phyloP scores from a whole-genome alignment of 2,888 invertebrate genomes.

The Stegana nigrithorax region DNA sequence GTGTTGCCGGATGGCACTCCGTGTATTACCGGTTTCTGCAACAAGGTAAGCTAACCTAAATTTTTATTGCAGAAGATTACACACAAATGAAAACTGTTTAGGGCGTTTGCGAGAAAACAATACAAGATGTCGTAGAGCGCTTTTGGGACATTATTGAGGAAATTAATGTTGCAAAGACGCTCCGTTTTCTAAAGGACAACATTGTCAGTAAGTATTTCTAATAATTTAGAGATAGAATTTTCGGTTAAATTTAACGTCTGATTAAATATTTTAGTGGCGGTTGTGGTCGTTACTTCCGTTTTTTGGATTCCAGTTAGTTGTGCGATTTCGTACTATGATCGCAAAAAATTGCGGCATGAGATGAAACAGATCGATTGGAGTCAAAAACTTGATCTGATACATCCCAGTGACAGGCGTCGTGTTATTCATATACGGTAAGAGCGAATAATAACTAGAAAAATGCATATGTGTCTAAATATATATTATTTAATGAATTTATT shows the following conservation, averaged over 20 bases:
- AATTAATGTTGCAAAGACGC: slow-evolving; percentile 92
- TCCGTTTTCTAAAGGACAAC: slow-evolving; percentile 90
- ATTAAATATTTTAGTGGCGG: slow-evolving; percentile 70
- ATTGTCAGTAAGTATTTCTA: slow-evolving; percentile 80
- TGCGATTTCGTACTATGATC: slow-evolving; percentile 85
- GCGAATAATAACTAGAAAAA: too few species aligned
- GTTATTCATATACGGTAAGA: slow-evolving; percentile 75
- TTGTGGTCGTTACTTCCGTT: slow-evolving; percentile 89
- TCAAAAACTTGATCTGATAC: slow-evolving; percentile 77
- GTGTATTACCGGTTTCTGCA: slow-evolving; percentile 96
- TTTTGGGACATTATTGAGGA: slow-evolving; percentile 99
- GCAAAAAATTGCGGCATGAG: slow-evolving; percentile 78
- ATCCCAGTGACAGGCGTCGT: slow-evolving; percentile 79
- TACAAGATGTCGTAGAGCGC: slow-evolving; percentile 93
- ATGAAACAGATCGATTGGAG: slow-evolving; percentile 80
- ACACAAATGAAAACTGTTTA: slow-evolving; percentile 64
- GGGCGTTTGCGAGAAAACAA: slow-evolving; percentile 94
- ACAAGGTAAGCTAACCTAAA: slow-evolving; percentile 74
- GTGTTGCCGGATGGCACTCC: slow-evolving; percentile 93
- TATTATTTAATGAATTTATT: not conserved
- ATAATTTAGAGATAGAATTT: not conserved
- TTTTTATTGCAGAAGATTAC: not conserved
- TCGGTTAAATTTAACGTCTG: not conserved
- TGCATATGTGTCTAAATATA: too few species aligned
- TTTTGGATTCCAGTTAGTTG: slow-evolving; percentile 96